Conservation (phyloP, 2,888 invertebrate species). For the Trachelus iudaicus region DNA sequence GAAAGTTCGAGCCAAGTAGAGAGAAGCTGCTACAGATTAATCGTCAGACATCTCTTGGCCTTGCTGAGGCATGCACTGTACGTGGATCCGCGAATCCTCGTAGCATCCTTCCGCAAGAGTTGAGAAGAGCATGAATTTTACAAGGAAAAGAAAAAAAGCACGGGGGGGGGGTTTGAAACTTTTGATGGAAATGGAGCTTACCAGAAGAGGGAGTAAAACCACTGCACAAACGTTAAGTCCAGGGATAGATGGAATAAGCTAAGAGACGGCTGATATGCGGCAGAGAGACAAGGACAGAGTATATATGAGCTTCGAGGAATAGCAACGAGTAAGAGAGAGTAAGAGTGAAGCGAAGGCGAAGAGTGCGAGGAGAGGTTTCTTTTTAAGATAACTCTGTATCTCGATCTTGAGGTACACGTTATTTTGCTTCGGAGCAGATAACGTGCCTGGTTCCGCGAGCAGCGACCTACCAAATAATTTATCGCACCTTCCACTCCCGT, state of each 20-base stretch:
- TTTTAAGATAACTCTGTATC: neutral
- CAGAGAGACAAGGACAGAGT: neutral
- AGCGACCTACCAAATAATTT: neutral
- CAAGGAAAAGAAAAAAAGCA: neutral
- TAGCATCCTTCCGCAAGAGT: neutral
- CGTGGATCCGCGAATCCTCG: neutral
- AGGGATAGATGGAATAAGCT: neutral
- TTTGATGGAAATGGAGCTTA: neutral
- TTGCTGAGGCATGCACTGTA: neutral
- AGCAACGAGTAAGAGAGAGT: neutral
- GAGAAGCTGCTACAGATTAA: neutral
- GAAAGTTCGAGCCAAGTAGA: neutral
- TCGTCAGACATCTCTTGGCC: neutral
- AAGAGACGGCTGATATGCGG: neutral
- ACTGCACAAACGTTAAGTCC: neutral
- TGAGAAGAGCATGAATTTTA: neutral
- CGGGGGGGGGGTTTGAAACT: neutral
- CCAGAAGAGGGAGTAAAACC: neutral
- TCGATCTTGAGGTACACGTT: neutral
- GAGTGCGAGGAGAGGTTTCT: neutral
- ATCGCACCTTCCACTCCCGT: neutral
- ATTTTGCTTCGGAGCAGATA: slow-evolving; percentile 22
- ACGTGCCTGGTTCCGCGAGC: slow-evolving; percentile 15
- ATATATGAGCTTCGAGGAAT: neutral
- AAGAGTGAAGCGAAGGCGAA: neutral